Evolutionary conservation across 2,797 vertebrate genomes (phyloP).

Genomic region (Danio aesculapii): DNA sequence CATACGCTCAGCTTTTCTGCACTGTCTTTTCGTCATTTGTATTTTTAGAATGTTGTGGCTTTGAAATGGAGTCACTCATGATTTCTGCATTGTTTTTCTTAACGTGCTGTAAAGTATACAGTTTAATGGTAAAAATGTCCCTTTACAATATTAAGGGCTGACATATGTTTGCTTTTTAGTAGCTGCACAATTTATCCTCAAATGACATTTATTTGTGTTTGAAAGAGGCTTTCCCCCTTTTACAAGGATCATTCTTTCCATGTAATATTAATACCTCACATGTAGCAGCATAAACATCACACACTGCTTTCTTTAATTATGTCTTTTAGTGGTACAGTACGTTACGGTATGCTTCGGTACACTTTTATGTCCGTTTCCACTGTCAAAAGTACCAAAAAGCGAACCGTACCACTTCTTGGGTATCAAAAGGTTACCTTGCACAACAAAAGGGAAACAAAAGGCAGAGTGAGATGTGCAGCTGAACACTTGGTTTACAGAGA

Average conservation of each 20-base stretch:
- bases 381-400: too few species aligned
- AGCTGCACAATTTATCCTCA: slow-evolving; percentile 66
- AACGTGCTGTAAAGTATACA: slow-evolving; percentile 70
- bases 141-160: slow-evolving; percentile 65
- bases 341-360: too few species aligned
- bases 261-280: not conserved
- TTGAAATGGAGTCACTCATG: slow-evolving; percentile 64
- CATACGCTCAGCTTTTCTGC: too few species aligned
- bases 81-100: slow-evolving; percentile 68
- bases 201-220: slow-evolving; percentile 60
- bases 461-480: too few species aligned
- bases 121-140: slow-evolving; percentile 76
- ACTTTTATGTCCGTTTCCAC: too few species aligned
- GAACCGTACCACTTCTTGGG: too few species aligned
- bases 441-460: too few species aligned
- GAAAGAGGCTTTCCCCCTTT: not conserved
- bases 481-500: too few species aligned
- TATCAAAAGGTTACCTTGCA: too few species aligned
- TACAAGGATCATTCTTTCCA: not conserved
- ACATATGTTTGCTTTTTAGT: slow-evolving; percentile 70
- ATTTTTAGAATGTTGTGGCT: slow-evolving; percentile 6
- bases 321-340: too few species aligned
- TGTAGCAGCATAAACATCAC: not conserved
- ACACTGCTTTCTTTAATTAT: too few species aligned
- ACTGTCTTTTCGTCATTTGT: too few species aligned